Conservation (phyloP, 2,113 vertebrate genomes). For the crab-eating macaque (Macaca fascicularis) region T2T-MFA8v1.1 NC_088384.1:85508001-85508500, state of each 20-base stretch:
- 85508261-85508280: neutral
- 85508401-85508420: neutral
- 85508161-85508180: neutral
- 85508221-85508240: neutral
- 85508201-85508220: neutral
- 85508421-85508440: neutral
- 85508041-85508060: neutral
- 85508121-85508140: neutral
- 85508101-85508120: neutral
- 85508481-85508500: neutral
- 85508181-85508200: neutral
- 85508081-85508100: neutral
- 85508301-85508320: neutral
- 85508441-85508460: neutral
- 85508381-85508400: neutral
- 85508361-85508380: neutral
- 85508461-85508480: neutral
- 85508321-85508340: neutral
- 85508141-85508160: neutral
- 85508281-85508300: neutral
- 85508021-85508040: neutral
- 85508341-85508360: neutral
- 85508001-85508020: neutral
- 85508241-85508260: neutral
- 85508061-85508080: neutral